Percentiles rank a stretch among this genome's conserved stretches.
Conservation (phyloP, 2,113 vertebrate genomes). For the Apodemus speciosus region DNA sequence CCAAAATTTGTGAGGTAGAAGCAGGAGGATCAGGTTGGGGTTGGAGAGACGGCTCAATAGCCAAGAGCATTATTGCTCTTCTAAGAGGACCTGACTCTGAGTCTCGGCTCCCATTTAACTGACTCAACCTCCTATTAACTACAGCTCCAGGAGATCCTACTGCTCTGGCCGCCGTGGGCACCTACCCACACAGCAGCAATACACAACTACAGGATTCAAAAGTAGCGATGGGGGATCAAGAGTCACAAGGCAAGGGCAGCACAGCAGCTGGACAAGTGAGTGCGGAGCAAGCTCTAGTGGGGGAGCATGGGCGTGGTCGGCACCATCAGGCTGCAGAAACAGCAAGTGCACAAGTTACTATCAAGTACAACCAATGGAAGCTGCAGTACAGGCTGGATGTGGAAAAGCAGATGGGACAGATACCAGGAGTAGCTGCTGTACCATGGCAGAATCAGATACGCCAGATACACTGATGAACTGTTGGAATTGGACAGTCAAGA, state of each 20-base stretch:
- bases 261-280: background rate
- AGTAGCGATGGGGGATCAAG: background rate
- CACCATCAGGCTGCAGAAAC: background rate
- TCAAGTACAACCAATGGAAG: background rate
- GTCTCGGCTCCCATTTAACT: too few relatives aligned
- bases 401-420: background rate
- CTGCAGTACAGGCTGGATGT: too few relatives aligned
- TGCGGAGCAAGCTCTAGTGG: background rate
- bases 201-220: background rate
- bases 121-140: too few relatives aligned
- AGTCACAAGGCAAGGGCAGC: background rate
- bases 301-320: background rate
- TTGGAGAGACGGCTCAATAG: background rate
- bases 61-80: background rate
- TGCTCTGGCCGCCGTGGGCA: background rate
- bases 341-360: background rate
- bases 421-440: background rate
- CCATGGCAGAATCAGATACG: background rate
- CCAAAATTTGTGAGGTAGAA: background rate
- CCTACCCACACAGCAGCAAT: background rate
- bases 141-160: background rate
- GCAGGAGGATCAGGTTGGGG: background rate
- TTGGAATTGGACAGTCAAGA: background rate
- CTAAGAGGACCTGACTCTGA: background rate
- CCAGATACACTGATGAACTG: background rate